Percentiles rank a stretch among this genome's conserved stretches.
Conservation (phyloP, 2,113 vertebrate species). For the Fulmarus glacialis region DNA sequence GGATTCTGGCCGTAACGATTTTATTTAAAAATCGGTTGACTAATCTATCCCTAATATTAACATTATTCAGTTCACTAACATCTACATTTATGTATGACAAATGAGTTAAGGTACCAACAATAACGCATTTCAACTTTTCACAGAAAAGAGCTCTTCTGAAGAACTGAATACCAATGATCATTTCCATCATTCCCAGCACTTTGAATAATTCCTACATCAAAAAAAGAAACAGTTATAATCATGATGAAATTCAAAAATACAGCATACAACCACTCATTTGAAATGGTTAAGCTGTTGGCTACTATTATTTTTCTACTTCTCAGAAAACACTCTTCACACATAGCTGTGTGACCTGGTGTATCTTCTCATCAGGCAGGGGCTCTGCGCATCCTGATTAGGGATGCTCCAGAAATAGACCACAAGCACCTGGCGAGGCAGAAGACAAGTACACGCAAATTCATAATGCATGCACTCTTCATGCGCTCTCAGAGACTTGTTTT, state of each 20-base stretch:
- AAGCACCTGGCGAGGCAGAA: too few species aligned
- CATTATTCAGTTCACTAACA: not conserved
- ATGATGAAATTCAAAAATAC: not conserved
- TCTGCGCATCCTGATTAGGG: rapidly evolving
- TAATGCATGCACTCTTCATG: not conserved
- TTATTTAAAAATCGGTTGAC: not conserved
- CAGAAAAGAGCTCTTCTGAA: not conserved
- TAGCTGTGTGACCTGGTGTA: not conserved
- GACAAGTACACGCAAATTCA: not conserved
- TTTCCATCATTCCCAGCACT: not conserved
- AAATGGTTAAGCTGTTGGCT: not conserved
- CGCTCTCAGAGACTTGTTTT: not conserved
- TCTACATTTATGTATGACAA: not conserved
- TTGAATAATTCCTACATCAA: not conserved
- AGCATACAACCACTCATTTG: not conserved
- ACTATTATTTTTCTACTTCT: not conserved
- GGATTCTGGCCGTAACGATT: not conserved
- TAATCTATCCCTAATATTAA: not conserved
- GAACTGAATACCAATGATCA: not conserved
- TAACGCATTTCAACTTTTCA: not conserved
- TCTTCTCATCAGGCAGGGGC: not conserved
- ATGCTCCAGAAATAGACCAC: not conserved
- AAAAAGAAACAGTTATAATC: not conserved
- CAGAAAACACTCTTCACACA: not conserved
- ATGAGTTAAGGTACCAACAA: not conserved